Evolutionary conservation across 2,797 vertebrate species (phyloP).

Genomic region (Sciurus carolinensis): DNA sequence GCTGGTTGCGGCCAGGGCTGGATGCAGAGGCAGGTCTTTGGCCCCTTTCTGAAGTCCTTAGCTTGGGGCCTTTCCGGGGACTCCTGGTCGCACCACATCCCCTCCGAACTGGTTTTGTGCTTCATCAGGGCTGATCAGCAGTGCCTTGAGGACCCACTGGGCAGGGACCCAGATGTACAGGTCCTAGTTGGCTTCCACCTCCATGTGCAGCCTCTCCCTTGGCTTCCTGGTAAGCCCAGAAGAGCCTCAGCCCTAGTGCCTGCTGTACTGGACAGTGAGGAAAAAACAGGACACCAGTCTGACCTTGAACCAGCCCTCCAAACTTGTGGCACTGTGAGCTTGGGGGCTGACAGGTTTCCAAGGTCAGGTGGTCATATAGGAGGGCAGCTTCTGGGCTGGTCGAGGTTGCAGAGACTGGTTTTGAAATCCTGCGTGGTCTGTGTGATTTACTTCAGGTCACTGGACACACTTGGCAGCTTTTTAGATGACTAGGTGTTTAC

Average conservation of each 20-base stretch:
- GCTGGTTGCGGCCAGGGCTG: neutral
- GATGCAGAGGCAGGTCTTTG: neutral
- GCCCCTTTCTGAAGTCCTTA: neutral
- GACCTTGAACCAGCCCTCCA: neutral
- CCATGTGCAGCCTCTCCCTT: neutral
- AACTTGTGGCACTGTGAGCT: neutral
- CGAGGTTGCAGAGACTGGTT: neutral
- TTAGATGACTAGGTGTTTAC: neutral
- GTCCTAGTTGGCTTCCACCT: neutral
- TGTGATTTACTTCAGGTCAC: neutral
- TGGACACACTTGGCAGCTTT: neutral
- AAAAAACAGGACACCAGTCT: neutral
- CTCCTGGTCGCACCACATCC: no score
- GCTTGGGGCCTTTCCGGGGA: neutral
- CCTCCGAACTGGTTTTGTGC: no score
- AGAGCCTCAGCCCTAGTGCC: neutral
- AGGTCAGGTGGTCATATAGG: neutral
- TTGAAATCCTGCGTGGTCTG: neutral
- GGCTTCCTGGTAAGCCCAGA: rapidly evolving
- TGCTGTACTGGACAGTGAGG: neutral
- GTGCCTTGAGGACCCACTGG: neutral
- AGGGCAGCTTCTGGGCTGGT: neutral
- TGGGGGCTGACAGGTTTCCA: neutral
- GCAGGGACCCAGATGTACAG: no score
- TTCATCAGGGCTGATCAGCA: no score